Evolutionary conservation across 1,140 invertebrate genomes (phyloP).

Genomic region (Sycophaga agraensis): DNA sequence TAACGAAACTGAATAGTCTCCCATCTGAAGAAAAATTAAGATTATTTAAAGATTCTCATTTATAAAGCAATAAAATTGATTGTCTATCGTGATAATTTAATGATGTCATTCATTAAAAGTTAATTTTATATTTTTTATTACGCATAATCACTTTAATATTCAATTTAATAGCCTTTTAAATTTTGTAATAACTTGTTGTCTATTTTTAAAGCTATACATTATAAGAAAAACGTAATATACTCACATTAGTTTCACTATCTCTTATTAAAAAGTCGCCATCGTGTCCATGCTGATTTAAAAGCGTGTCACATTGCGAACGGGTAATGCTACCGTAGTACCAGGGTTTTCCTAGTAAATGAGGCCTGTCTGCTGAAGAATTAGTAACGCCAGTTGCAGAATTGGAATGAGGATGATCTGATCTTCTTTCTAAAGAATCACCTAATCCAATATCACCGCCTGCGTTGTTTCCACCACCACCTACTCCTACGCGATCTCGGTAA

Average conservation of each 20-base stretch:
- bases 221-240: constrained; percentile 51
- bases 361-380: constrained; percentile 59
- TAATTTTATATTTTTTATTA: no score
- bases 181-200: no score
- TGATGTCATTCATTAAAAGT: no score
- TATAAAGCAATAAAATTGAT: no score
- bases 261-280: constrained; percentile 98
- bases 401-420: constrained; percentile 43
- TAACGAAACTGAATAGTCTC: constrained; percentile 97
- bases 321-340: constrained; percentile 98
- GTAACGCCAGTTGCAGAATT: constrained; percentile 10
- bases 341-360: constrained; percentile 74
- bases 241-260: constrained; percentile 98
- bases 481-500: constrained; percentile 64
- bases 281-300: constrained; percentile 90
- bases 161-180: no score
- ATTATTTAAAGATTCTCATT: neutral
- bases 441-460: constrained; percentile 56
- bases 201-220: no score
- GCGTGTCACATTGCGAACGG: constrained; percentile 89
- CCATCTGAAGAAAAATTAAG: constrained; percentile 71
- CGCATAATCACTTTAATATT: no score
- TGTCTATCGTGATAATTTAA: no score
- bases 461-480: constrained; percentile 32
- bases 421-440: constrained; percentile 55